Percentiles rank a stretch among this genome's conserved stretches.
These are phyloP conservation scores for Holothuria scabra DNA, from an alignment of 53 echinoderm and acorn worm species.

Conservation along the genomic window DNA sequence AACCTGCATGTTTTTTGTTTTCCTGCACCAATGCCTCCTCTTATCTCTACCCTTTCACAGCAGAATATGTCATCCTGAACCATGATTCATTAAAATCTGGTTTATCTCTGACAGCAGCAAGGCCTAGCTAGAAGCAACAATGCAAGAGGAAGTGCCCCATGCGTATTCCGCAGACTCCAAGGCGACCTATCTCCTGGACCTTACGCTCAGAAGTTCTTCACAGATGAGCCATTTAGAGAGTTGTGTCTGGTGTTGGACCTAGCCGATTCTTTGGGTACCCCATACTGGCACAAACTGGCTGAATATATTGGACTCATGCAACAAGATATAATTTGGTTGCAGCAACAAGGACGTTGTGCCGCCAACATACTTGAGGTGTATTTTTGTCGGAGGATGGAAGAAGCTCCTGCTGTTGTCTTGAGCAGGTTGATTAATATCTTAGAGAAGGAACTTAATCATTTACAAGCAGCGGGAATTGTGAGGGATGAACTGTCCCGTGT, in stretches of 20 bases:
- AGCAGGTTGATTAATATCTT: neutral
- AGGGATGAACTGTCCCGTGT: neutral
- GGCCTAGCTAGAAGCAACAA: too few species aligned
- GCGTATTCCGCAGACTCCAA: conserved; percentile 25
- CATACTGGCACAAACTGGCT: conserved; percentile 21
- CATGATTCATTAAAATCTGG: too few species aligned
- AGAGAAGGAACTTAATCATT: neutral
- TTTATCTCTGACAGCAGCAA: too few species aligned
- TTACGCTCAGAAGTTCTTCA: conserved; percentile 10
- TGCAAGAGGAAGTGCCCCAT: neutral
- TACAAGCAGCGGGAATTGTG: conserved; percentile 18
- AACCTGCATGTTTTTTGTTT: too few species aligned
- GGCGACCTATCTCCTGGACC: conserved; percentile 29
- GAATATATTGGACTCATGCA: conserved; percentile 2
- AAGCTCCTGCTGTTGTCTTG: neutral
- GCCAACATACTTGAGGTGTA: conserved; percentile 22
- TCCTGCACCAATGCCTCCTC: too few species aligned
- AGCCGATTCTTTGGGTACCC: conserved; percentile 9
- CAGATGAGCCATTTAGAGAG: conserved; percentile 14
- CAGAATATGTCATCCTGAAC: too few species aligned
- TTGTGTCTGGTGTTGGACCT: conserved; percentile 37
- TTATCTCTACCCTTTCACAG: too few species aligned
- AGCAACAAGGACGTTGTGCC: conserved; percentile 14
- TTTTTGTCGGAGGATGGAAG: neutral
- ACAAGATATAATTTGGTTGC: conserved; percentile 11